These are phyloP conservation scores for Triplophysa bombifrons DNA, from an alignment of 2,797 vertebrate species.

Conservation along the genomic window DNA sequence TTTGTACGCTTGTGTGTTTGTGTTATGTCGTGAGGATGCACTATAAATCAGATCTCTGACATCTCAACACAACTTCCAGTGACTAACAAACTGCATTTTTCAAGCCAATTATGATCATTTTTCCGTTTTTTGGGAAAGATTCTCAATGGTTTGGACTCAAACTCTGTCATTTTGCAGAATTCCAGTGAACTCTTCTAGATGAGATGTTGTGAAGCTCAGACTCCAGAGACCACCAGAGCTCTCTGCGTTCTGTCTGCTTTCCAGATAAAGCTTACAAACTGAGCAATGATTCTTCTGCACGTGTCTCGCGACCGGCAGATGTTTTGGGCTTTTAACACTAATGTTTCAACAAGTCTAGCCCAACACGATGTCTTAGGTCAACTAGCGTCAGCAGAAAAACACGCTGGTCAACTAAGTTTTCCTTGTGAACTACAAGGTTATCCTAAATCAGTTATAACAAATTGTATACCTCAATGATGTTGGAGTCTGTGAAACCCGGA, in stretches of 20 bases:
- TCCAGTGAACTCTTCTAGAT: constrained; percentile 4
- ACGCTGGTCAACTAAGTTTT: neutral
- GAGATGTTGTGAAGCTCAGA: neutral
- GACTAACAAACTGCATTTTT: constrained; percentile 4
- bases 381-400: neutral
- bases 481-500: constrained; percentile 88
- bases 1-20: neutral
- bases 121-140: neutral
- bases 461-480: constrained; percentile 85
- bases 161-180: constrained; percentile 39
- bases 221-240: neutral
- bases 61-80: neutral
- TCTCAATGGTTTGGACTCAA: neutral
- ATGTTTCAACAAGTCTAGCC: neutral
- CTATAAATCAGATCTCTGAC: neutral
- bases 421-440: neutral
- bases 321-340: neutral
- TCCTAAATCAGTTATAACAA: neutral
- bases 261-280: constrained; percentile 22
- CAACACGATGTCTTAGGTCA: neutral
- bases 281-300: constrained; percentile 1
- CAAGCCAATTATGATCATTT: constrained; percentile 4
- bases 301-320: neutral
- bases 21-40: neutral
- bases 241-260: constrained; percentile 42